Base-by-base conservation (phyloP, 30 jellyfish, hydroid and myxozoan species). In the Aurelia sp. region DNA sequence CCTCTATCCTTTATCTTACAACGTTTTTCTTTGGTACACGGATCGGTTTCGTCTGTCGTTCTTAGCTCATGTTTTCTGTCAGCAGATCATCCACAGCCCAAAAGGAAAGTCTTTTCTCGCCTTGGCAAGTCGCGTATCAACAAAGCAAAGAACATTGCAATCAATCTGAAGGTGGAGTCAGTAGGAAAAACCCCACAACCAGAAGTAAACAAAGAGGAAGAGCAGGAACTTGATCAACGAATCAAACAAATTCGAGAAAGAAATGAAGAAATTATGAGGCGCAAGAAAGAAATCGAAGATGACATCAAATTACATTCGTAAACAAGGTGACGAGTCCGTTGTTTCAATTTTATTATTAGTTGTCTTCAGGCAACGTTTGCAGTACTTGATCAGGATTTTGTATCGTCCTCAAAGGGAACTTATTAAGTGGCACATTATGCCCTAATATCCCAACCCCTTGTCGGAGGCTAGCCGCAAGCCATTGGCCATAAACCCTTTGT, bases 261-360 rank as follows among this genome's bases (percentile, higher is more conserved):
- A 66, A 82, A 82, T 40, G 92, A 75, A 15, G 92, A 53, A 63
- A 82, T 82, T 16, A 53, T 82, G 20, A 68, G 85, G 13, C 58
- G 92, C 35, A 84, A 82, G 73, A 82, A 55, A 48, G 92, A 82
- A 71, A 82, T 82, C 20, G 92, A 82, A 72, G 79, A 70, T 19
- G 92, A 82, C 58, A 82, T 82, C 66, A 37, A 68, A 57, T 23
- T 82, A 0, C 75, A 82, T 59, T 59, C 92, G 66, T 82, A 44
- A 44, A 44, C 15, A 44, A 44, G 55, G 55, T 44, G 55, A 44
- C 55, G 10, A 44, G 0, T 44, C 10, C 15, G 55, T 44, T 7
- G 55, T 44, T 7, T 44, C 55, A 16, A 44, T 44, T 44, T 44
- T 9, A 10, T 44, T 44, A 16, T 44, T 44, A 44, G 55, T 8